Base-by-base conservation (phyloP, 1,140 invertebrate genomes). In the Campoletis sonorensis region DNA sequence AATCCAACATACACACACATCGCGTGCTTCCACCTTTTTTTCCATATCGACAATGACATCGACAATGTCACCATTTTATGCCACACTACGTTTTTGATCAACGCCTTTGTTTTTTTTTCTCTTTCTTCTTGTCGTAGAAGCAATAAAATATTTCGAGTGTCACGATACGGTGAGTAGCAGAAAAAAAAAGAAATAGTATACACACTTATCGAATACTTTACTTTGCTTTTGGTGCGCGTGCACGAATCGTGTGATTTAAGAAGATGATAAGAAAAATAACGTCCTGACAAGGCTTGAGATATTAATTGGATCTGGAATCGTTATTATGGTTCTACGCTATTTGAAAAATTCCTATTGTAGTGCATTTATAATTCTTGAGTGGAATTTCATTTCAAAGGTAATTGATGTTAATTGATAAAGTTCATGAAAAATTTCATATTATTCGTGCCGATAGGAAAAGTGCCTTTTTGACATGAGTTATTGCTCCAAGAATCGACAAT, bases 11-110 rank as follows among this genome's bases (percentile, higher is more conserved):
- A 70, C 67, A n/a, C 30, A 33, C 4, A 70, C 0, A 26, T 78
- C 58, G 76, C 54, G 49, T 61, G 51, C 26, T 64, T 33, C 4
- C 11, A 18, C 27, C n/a, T 21, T 10, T 75, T 10, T 75, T 49
- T 30, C 58, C 30, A 33, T 67, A 78, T 78, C 76, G 73, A 77
- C n/a, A 10, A 18, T 61, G 54, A 58, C 73, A 21, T n/a, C 49
- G 58, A 78, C 30, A 45, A 67, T 64, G 76, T 67, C 21, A 37
- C 76, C 61, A 78, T 78, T 78, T 78, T 67, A 78, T 67, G 76
- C 58, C 37, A 78, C 67, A n/a, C 67, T 18, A 78, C 73, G 2
- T 64, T 37, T 23, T 51, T 26, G 13, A 64, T 78, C 76, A 33
- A 45, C 76, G 58, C 37, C n/a, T 78, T 49, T 67, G 15, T 78